These are phyloP conservation scores for Daubentonia madagascariensis DNA, from an alignment of 2,113 vertebrate genomes.

Conservation along the genomic window DNA sequence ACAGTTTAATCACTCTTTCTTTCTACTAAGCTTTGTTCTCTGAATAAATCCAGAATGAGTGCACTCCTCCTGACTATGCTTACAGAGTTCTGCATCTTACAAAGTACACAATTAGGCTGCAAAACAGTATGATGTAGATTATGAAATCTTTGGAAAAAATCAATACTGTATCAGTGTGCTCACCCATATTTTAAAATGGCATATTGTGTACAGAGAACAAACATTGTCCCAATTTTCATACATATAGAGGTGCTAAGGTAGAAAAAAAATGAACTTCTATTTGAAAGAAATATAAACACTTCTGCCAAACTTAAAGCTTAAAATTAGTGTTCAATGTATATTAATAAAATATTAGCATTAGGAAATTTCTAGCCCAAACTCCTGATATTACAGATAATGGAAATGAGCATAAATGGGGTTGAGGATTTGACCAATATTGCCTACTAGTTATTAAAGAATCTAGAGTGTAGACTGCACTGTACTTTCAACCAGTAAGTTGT, in stretches of 20 bases:
- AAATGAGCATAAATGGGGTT: not conserved
- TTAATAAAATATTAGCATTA: not conserved
- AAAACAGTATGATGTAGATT: not conserved
- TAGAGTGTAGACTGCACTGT: not conserved
- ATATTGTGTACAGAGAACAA: not conserved
- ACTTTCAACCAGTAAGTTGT: not conserved
- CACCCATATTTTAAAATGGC: not conserved
- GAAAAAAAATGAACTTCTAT: not conserved
- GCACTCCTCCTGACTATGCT: not conserved
- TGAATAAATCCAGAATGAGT: not conserved
- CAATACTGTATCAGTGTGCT: not conserved
- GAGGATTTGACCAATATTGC: not conserved
- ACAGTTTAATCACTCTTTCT: not conserved
- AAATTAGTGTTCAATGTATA: not conserved
- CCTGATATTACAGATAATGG: not conserved
- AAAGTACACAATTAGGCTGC: not conserved
- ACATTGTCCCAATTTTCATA: not conserved
- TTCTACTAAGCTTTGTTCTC: not conserved
- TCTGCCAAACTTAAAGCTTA: not conserved
- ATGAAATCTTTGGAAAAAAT: conserved; percentile 31
- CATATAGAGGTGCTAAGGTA: not conserved
- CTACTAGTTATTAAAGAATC: not conserved
- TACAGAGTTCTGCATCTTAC: not conserved
- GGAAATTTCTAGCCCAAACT: not conserved
- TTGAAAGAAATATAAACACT: not conserved